These are phyloP conservation scores for Bombus pyrosoma DNA, from an alignment of 1,140 invertebrate genomes.

Conservation along the genomic window DNA sequence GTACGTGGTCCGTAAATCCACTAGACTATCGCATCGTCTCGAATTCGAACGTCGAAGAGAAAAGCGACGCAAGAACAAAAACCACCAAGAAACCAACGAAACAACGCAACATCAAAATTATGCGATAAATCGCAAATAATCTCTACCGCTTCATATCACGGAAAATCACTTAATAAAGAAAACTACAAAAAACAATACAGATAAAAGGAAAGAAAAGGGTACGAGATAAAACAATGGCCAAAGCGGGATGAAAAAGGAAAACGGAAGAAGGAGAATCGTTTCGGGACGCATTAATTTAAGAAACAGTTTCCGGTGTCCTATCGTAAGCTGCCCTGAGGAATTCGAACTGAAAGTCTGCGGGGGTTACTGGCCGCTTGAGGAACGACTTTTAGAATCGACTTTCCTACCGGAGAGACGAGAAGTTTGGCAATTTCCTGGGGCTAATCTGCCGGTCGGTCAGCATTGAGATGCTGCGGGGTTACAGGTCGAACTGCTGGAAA, in stretches of 20 bases:
- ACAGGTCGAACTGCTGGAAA: conserved; percentile 17
- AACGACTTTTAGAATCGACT: conserved; percentile 81
- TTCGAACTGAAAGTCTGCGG: conserved; percentile 28
- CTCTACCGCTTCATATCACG: too few relatives aligned
- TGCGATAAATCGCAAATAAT: too few relatives aligned
- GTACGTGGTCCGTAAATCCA: conserved; percentile 25
- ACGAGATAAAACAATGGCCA: background rate
- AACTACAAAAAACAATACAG: background rate
- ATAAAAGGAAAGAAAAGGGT: background rate
- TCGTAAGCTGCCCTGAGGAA: conserved; percentile 59
- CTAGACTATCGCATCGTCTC: conserved; percentile 29
- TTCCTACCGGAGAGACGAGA: conserved; percentile 76
- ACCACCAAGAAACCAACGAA: background rate
- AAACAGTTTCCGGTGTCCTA: conserved; percentile 70
- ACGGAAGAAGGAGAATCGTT: conserved; percentile 9
- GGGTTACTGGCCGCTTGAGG: conserved; percentile 71
- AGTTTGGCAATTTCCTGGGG: conserved; percentile 83
- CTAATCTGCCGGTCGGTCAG: conserved; percentile 82
- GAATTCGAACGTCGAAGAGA: conserved; percentile 4
- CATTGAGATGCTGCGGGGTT: conserved; percentile 80
- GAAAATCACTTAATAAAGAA: too few relatives aligned
- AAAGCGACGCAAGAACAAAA: background rate
- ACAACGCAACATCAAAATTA: background rate
- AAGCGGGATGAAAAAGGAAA: background rate
- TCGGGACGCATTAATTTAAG: conserved; percentile 74